phyloP scores from a whole-genome alignment of 2,888 invertebrate genomes.

The Drosophila demipolita region DNA sequence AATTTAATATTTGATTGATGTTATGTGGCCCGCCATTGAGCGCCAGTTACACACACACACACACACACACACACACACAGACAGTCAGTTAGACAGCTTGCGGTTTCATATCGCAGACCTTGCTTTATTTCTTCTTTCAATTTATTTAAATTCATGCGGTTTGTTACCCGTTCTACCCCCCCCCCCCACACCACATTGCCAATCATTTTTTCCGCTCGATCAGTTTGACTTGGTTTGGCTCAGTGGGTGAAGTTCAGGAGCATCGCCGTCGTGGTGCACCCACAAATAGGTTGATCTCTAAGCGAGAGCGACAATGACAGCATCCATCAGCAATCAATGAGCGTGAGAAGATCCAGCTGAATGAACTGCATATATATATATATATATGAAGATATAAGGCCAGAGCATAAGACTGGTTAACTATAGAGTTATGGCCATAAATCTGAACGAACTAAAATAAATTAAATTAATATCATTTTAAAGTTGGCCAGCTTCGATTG shows the following conservation, averaged over 20 bases:
- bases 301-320: conserved; percentile 56
- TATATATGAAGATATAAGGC: too few relatives aligned
- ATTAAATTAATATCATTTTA: too few relatives aligned
- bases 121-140: conserved; percentile 47
- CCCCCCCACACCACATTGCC: background rate
- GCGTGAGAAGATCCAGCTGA: conserved; percentile 42
- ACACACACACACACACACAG: background rate
- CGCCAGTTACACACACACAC: conserved; percentile 34
- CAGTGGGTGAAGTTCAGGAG: conserved; percentile 75
- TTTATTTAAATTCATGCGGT: conserved; percentile 70
- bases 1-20: conserved; percentile 83
- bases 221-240: background rate
- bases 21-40: conserved; percentile 60
- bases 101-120: conserved; percentile 47
- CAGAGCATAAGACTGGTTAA: too few relatives aligned
- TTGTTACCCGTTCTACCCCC: conserved; percentile 10
- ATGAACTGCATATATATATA: background rate
- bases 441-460: too few relatives aligned
- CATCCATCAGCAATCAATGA: conserved; percentile 27
- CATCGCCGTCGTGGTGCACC: conserved; percentile 10
- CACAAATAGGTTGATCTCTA: conserved; percentile 63
- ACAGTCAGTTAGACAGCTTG: conserved; percentile 29
- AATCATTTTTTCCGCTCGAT: conserved; percentile 23
- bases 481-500: background rate
- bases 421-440: too few relatives aligned